Evolutionary conservation across 2,888 invertebrate genomes (phyloP), one percentile per base, ranked within the genome.

Genomic region (Melangyna quadrimaculata): DNA sequence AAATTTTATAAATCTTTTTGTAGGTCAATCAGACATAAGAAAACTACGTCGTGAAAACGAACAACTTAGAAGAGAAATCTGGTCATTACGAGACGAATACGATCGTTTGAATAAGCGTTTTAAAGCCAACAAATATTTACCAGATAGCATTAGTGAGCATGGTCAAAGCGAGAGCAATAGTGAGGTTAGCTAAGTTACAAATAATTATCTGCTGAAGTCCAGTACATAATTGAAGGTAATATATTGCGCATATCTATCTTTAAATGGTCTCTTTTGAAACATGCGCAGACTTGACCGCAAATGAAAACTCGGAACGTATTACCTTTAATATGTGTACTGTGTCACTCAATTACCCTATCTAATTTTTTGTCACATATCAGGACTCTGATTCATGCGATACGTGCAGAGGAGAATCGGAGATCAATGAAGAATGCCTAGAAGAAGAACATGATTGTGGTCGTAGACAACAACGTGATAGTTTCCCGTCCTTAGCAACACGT

Each of bases 1-100:
- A 3, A 17, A 17, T 43, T 17, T 8, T 7, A 43, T 43, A 3
- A 0, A 17, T 43, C 2, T 35, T 12, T 78, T 91, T 92, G 22
- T 93, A 97, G 97, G 97, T 88, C 97, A 97, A 91, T 96, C 95
- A 88, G 97, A 97, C 90, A 97, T 97, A 89, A 97, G 97, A 92
- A 97, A 97, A 91, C 91, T 98, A 89, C 95, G 97, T 87, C 93
- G 96, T 53, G 97, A 98, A 90, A 97, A 97, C 93, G 97, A 97
- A 88, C 96, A 96, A 91, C 93, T 98, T 74, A 95, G 97, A 89
- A 93, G 97, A 24, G 97, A 97, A 92, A 96, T 97, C 90, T 97
- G 97, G 93, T 95, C 96, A 77, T 93, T 97, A 69, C 94, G 97
- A 37, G 97, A 97, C 91, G 97, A 97, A 92, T 97, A 97, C 92